Evolutionary conservation across 2,113 vertebrate species (phyloP), one percentile per base, ranked within the genome.

Genomic region (Noturus placidus): DNA sequence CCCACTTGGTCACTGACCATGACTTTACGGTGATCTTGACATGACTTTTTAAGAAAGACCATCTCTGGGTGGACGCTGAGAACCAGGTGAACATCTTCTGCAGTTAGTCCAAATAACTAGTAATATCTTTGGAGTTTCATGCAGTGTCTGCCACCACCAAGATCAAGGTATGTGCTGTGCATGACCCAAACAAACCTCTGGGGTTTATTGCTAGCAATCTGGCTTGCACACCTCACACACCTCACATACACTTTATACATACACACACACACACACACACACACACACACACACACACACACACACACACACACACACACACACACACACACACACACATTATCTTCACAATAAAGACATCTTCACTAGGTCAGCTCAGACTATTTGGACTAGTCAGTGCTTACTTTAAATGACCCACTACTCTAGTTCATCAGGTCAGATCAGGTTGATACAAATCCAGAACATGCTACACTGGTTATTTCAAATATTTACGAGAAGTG

Each of bases 51-150:
- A 54, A 13, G 52, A 14, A 13, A 14, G 52, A 54, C 52, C 52
- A 54, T 54, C 52, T 54, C 52, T 1, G 52, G 52, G 52, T 52
- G 50, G 50, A 52, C 9, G 50, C 50, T 52, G 50, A 52, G 52
- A 54, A 54, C 13, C 2, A 13, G 10, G 52, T 54, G 52, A 54
- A 54, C 52, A 54, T 54, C 52, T 54, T 52, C 7, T 52, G 52
- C 52, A 54, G 2, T 10, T 54, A 54, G 20, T 63, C 83, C 90
- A 89, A 89, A 56, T 61, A 92, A 46, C 67, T 69, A 19, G 69
- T 89, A 59, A 87, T 70, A 86, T 92, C 89, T 1, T 74, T 30
- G 38, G 85, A 77, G 27, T 5, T 54, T 46, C 57, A 22, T 65
- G 17, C 56, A 79, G 27, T 27, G 65, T 86, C 74, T 33, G 56